phyloP scores from a whole-genome alignment of 2,113 vertebrate genomes.

The Chamaea fasciata region DNA sequence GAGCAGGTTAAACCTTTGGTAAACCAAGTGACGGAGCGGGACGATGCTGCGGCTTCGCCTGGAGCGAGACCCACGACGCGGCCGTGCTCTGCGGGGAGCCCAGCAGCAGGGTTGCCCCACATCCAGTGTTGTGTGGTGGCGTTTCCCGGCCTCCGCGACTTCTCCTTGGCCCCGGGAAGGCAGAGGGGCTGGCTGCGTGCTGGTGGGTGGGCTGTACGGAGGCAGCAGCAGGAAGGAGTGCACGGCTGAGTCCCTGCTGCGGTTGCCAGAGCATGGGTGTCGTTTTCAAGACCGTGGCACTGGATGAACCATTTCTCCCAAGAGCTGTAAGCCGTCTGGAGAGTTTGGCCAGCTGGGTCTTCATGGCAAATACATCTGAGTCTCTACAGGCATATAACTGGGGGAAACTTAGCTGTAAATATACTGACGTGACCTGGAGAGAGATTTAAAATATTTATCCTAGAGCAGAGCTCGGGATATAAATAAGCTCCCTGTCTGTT shows the following conservation, averaged over 20 bases:
- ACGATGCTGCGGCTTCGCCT: background rate
- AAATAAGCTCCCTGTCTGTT: constrained; percentile 44
- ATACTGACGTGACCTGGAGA: background rate
- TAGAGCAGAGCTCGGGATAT: background rate
- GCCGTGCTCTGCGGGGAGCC: background rate
- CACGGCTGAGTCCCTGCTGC: background rate
- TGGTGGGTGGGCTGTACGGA: background rate
- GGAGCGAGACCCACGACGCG: accelerated
- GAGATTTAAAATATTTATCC: constrained; percentile 55
- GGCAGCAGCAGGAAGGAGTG: background rate
- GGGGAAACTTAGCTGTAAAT: constrained; percentile 19
- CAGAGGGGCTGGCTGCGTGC: background rate
- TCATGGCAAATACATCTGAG: background rate
- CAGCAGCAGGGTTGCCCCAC: accelerated
- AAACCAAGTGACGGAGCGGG: background rate
- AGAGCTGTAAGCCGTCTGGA: background rate
- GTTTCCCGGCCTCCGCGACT: background rate
- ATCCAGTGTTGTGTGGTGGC: accelerated
- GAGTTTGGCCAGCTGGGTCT: constrained; percentile 17
- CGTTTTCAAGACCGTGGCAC: background rate
- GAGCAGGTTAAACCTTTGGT: background rate
- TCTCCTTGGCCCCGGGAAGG: background rate
- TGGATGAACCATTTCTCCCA: background rate
- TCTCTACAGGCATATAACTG: background rate
- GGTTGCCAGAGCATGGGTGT: background rate